Percentiles rank a stretch among this genome's conserved stretches.
Conservation (phyloP, 1,140 invertebrate genomes). For the Melipona quadrifasciata region DNA sequence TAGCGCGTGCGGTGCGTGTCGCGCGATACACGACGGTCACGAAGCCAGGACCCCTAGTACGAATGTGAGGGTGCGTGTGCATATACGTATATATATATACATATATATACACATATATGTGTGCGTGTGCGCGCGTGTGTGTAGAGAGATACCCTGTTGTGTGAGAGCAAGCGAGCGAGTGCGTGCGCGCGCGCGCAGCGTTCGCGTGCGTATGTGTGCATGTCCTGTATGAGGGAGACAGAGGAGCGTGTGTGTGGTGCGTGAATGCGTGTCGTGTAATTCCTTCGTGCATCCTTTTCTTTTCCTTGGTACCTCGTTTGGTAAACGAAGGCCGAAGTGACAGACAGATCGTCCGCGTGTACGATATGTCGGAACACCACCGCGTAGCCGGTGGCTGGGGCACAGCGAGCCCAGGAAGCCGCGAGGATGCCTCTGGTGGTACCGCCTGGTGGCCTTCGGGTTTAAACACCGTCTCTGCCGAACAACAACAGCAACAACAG, state of each 20-base stretch:
- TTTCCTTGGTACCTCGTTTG: constrained; percentile 54
- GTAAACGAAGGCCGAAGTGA: constrained; percentile 63
- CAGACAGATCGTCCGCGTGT: constrained; percentile 65
- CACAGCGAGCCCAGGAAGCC: constrained; percentile 80
- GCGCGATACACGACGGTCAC: constrained; percentile 50
- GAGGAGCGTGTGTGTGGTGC: constrained; percentile 51
- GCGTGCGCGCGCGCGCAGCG: constrained; percentile 54
- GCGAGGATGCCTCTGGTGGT: constrained; percentile 81
- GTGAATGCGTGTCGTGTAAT: constrained; percentile 62
- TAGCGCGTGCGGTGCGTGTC: constrained; percentile 65
- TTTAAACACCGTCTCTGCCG: constrained; percentile 72
- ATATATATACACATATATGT: too few relatives aligned
- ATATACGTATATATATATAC: constrained; percentile 20
- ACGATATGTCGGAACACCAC: constrained; percentile 80
- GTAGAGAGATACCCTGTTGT: constrained; percentile 35
- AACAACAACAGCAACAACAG: constrained; percentile 74
- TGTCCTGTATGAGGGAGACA: constrained; percentile 50
- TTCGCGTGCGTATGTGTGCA: constrained; percentile 45
- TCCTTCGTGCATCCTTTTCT: constrained; percentile 60
- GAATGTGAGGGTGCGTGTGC: constrained; percentile 64
- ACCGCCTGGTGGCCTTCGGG: constrained; percentile 80
- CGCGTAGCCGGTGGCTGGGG: constrained; percentile 81
- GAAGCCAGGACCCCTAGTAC: constrained; percentile 37
- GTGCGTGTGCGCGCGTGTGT: constrained; percentile 35
- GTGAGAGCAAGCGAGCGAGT: constrained; percentile 51